Evolutionary conservation across 2,113 vertebrate genomes (phyloP).

Genomic region (Cromileptes altivelis): DNA sequence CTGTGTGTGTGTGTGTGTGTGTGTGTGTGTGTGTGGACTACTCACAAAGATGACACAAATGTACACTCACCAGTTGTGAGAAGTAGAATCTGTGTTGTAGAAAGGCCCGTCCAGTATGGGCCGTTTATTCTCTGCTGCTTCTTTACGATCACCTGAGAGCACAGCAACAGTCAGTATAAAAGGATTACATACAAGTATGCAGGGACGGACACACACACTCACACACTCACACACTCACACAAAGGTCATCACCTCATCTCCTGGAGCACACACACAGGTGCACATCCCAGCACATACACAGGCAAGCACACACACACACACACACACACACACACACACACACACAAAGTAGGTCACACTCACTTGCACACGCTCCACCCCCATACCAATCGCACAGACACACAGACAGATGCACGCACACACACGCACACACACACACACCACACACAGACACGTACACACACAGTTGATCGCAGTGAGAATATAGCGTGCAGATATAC

Average conservation of each 20-base stretch:
- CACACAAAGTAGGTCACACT: slow-evolving; percentile 73
- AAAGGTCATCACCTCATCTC: slow-evolving; percentile 20
- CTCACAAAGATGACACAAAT: neutral
- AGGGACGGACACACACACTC: slow-evolving; percentile 46
- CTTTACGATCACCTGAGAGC: slow-evolving; percentile 82
- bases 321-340: slow-evolving; percentile 24
- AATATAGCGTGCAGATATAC: slow-evolving; percentile 40
- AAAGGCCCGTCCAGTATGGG: slow-evolving; percentile 67
- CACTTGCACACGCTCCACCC: slow-evolving; percentile 59
- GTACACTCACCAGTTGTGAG: slow-evolving; percentile 75
- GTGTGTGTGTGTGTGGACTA: too few species aligned
- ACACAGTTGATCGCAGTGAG: slow-evolving; percentile 26
- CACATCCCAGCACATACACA: slow-evolving; percentile 46
- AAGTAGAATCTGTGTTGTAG: slow-evolving; percentile 67
- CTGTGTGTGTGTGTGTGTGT: neutral
- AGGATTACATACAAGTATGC: slow-evolving; percentile 58
- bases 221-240: slow-evolving; percentile 6
- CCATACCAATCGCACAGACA: slow-evolving; percentile 57
- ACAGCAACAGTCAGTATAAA: slow-evolving; percentile 62
- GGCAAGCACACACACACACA: slow-evolving; percentile 34
- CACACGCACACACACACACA: slow-evolving; percentile 40
- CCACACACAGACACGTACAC: slow-evolving; percentile 39
- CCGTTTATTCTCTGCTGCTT: slow-evolving; percentile 75
- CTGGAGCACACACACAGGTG: slow-evolving; percentile 26
- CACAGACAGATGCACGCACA: slow-evolving; percentile 27